These are phyloP conservation scores for Dryobota labecula DNA, from an alignment of 2,888 invertebrate species.

Conservation along the genomic window DNA sequence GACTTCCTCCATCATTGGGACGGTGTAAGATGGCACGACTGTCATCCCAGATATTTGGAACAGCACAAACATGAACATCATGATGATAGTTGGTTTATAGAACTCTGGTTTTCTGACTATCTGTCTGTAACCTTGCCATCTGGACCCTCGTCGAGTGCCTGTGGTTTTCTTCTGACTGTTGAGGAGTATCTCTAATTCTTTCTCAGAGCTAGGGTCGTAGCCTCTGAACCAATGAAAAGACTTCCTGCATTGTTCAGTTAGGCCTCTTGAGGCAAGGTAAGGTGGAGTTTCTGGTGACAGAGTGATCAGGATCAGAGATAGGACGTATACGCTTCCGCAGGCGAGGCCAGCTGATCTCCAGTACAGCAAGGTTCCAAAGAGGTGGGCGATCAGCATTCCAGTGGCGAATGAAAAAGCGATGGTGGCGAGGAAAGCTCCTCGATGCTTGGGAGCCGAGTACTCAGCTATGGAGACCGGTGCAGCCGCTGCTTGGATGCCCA, in stretches of 20 bases:
- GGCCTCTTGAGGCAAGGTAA: conserved; percentile 91
- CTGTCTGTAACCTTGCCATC: conserved; percentile 75
- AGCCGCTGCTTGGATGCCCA: conserved; percentile 89
- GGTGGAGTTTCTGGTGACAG: conserved; percentile 92
- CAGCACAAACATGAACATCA: conserved; percentile 92
- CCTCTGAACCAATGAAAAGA: conserved; percentile 91
- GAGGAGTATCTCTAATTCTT: conserved; percentile 86
- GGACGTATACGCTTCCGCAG: conserved; percentile 86
- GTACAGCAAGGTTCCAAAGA: conserved; percentile 91
- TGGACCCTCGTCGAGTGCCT: conserved; percentile 72
- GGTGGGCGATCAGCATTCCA: conserved; percentile 92
- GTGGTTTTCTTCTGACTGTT: conserved; percentile 78
- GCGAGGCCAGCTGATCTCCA: conserved; percentile 91
- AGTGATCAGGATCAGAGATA: conserved; percentile 88
- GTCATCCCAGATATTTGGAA: conserved; percentile 93
- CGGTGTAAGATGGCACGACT: conserved; percentile 93
- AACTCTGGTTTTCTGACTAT: conserved; percentile 87
- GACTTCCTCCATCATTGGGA: conserved; percentile 91
- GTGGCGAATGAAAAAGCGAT: conserved; percentile 91
- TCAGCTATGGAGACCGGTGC: conserved; percentile 88
- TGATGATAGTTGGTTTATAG: conserved; percentile 91
- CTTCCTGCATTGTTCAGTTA: conserved; percentile 88
- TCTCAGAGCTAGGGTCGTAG: conserved; percentile 80
- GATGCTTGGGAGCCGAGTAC: conserved; percentile 89
- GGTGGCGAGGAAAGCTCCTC: conserved; percentile 92